Evolutionary conservation across 1,140 invertebrate species (phyloP), one percentile per base, ranked within the genome.

Genomic region (Glossosoma conforme): DNA sequence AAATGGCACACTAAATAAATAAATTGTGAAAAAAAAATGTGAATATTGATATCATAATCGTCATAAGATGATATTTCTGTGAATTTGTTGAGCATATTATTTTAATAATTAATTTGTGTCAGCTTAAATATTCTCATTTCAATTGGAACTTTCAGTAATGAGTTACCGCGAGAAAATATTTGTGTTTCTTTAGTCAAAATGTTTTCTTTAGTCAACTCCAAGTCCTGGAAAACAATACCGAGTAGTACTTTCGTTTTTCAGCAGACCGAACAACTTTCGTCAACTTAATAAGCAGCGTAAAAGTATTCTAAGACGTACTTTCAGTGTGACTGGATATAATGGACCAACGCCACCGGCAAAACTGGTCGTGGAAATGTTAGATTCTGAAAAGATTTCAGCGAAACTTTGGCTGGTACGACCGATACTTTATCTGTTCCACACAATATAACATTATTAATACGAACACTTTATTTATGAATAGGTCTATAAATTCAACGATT

Each of bases 211-310:
- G n/a, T n/a, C n/a, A n/a, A n/a, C n/a, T n/a, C n/a, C n/a, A 15
- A 46, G 44, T 28, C 33, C 30, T 36, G 41, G 33, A 30, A 40
- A 35, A 56, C 54, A 56, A 35, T 51, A 47, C 47, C 32, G 20
- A 37, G 33, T 36, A 9, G 36, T 20, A 47, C 36, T 22, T 33
- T 18, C 44, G 48, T 54, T 44, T 55, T 46, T 56, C 48, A 14
- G n/a, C 35, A 51, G 46, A 56, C 45, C 42, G 48, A 45, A 42
- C 46, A 51, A 51, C 42, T 51, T 47, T 46, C 42, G 18, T 36
- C 15, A 28, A 55, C 46, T 55, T 55, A 55, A 55, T 55, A 55
- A 55, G 50, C 36, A 47, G 46, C 41, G 45, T 47, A 50, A 45
- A 32, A 24, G 46, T 45, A 55, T 48, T 50, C 47, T 37, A 32